phyloP scores from a whole-genome alignment of 2,113 vertebrate genomes.

The Dipodomys merriami region DNA sequence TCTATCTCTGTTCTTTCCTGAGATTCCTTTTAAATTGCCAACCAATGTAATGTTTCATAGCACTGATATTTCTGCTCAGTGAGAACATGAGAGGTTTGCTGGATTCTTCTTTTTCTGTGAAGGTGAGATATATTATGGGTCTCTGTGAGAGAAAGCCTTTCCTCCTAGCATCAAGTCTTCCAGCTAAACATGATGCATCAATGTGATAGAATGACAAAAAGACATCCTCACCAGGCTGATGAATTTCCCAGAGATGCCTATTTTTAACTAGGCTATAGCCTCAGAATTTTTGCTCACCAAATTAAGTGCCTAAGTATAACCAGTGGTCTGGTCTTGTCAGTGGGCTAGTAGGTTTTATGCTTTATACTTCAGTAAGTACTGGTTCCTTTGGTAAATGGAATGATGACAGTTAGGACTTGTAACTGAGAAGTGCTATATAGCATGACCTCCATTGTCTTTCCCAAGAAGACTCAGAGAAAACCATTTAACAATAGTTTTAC shows the following conservation, averaged over 20 bases:
- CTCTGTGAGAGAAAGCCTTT: background rate
- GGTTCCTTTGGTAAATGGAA: background rate
- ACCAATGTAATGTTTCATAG: background rate
- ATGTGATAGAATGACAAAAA: background rate
- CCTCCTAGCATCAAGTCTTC: background rate
- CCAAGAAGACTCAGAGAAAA: background rate
- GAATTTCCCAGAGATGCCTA: background rate
- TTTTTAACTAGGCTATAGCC: background rate
- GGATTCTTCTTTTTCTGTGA: background rate
- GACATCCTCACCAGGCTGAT: background rate
- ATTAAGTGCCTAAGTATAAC: no score
- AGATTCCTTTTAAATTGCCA: slow-evolving; percentile 21
- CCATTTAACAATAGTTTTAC: background rate
- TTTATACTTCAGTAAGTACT: background rate
- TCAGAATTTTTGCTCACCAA: background rate
- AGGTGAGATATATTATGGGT: background rate
- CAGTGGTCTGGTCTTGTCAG: no score
- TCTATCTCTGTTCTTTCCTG: background rate
- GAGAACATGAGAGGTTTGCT: background rate
- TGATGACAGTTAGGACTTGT: background rate
- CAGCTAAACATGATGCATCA: background rate
- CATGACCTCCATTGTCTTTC: background rate
- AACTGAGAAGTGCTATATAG: no score
- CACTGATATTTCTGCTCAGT: background rate
- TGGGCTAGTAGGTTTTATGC: background rate